phyloP scores from a whole-genome alignment of 2,113 vertebrate species.

The Azemiops feae region DNA sequence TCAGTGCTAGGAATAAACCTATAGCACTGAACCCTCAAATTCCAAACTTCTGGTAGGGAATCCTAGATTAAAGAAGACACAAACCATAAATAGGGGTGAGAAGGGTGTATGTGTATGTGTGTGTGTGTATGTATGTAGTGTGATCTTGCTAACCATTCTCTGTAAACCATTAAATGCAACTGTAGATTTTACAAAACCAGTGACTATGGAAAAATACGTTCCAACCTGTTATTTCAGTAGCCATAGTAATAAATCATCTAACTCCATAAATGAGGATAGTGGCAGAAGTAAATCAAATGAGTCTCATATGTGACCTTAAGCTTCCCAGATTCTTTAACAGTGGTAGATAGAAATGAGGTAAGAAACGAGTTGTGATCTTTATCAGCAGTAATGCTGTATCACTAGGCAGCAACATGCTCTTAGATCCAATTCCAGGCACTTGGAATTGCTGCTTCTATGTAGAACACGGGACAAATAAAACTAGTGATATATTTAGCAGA shows the following conservation, averaged over 20 bases:
- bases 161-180: background rate
- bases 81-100: background rate
- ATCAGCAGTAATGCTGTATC: background rate
- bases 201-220: background rate
- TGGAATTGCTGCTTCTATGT: background rate
- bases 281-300: background rate
- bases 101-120: too few relatives aligned
- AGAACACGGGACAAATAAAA: background rate
- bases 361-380: background rate
- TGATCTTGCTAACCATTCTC: background rate
- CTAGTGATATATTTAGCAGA: background rate
- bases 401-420: background rate
- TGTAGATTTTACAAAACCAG: background rate
- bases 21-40: background rate
- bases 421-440: background rate
- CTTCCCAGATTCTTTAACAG: background rate
- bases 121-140: background rate
- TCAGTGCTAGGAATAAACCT: background rate
- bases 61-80: background rate
- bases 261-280: background rate
- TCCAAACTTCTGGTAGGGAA: background rate
- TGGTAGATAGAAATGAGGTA: background rate
- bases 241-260: background rate
- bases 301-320: background rate
- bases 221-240: background rate